A percentile compares a stretch with the other conserved stretches of the same genome.
phyloP scores from a whole-genome alignment of 2,888 invertebrate species.

The Tenthredo amoena region DNA sequence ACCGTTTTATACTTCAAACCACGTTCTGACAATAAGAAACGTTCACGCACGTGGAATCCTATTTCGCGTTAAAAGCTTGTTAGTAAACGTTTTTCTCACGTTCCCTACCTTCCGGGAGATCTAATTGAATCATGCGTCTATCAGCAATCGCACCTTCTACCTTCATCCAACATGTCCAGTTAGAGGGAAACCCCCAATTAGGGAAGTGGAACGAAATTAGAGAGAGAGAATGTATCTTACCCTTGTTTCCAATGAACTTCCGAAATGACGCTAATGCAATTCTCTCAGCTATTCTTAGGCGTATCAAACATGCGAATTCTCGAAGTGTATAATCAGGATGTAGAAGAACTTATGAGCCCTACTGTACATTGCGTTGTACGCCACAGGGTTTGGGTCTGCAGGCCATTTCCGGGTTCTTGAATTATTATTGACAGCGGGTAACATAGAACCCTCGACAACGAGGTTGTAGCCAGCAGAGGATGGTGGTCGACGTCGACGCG shows the following conservation, averaged over 20 bases:
- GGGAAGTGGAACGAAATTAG: neutral
- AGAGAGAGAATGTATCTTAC: neutral
- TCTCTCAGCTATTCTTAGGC: neutral
- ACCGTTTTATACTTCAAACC: neutral
- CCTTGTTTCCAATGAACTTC: neutral
- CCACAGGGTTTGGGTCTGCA: conserved; percentile 10
- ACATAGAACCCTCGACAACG: conserved; percentile 47
- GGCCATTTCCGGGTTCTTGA: conserved; percentile 51
- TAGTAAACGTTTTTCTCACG: neutral
- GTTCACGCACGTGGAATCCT: neutral
- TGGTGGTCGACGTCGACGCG: conserved; percentile 39
- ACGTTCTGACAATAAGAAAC: neutral
- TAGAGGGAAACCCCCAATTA: neutral
- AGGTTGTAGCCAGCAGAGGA: conserved; percentile 1
- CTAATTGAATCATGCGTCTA: neutral
- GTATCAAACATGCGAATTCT: neutral
- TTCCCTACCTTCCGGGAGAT: neutral
- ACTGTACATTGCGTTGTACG: conserved; percentile 5
- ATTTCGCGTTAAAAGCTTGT: neutral
- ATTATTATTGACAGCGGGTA: conserved; percentile 51
- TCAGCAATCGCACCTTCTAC: neutral
- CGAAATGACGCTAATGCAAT: neutral
- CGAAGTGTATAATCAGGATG: neutral
- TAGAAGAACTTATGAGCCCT: neutral
- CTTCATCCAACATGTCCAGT: neutral